Evolutionary conservation across 2,113 vertebrate genomes (phyloP).

Genomic region (Cinclus cinclus): DNA sequence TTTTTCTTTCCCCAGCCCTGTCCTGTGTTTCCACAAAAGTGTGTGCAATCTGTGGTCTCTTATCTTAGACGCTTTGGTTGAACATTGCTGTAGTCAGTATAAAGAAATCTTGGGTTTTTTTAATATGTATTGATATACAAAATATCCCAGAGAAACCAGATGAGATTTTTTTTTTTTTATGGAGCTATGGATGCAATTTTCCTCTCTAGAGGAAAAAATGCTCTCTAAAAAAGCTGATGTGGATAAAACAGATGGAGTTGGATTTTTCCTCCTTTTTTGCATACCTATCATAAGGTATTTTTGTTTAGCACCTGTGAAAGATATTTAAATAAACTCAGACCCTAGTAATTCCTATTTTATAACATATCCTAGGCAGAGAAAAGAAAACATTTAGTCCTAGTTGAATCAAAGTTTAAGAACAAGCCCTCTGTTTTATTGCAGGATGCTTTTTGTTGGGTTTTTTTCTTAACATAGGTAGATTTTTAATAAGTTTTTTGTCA

Average conservation of each 20-base stretch:
- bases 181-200: neutral
- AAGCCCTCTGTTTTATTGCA: neutral
- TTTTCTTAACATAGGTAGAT: neutral
- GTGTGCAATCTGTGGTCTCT: neutral
- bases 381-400: neutral
- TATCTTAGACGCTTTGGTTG: neutral
- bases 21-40: neutral
- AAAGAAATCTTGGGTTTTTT: neutral
- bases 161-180: neutral
- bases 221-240: neutral
- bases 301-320: neutral
- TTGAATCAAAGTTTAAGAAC: neutral
- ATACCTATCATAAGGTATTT: neutral
- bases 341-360: neutral
- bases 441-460: neutral
- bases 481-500: neutral
- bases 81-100: neutral
- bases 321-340: neutral
- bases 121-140: neutral
- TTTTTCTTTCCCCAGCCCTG: neutral
- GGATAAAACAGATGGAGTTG: neutral
- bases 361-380: neutral
- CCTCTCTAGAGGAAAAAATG: neutral
- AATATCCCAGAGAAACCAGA: neutral
- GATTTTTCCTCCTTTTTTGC: neutral